These are phyloP conservation scores for Poecilia velifera DNA, from an alignment of 2,797 vertebrate species.

Conservation along the genomic window DNA sequence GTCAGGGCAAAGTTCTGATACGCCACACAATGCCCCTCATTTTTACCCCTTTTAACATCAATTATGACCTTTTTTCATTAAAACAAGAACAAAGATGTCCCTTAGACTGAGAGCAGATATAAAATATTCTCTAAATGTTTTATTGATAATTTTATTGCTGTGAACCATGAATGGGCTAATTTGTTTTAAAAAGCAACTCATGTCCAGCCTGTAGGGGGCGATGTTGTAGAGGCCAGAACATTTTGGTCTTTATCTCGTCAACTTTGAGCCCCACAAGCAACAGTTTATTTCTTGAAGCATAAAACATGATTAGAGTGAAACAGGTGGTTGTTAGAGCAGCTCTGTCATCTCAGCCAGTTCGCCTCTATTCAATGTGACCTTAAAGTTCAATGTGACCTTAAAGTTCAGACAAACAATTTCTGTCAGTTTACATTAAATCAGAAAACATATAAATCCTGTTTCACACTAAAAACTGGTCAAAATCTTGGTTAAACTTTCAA, in stretches of 20 bases:
- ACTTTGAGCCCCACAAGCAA: background rate
- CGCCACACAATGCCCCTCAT: conserved; percentile 27
- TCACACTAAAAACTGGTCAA: too few relatives aligned
- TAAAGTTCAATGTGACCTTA: too few relatives aligned
- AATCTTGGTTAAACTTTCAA: too few relatives aligned
- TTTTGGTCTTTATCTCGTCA: background rate
- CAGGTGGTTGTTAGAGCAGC: background rate
- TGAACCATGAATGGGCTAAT: background rate
- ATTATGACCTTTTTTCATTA: background rate
- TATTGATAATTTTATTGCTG: background rate
- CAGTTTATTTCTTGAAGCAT: background rate
- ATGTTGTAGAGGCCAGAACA: background rate
- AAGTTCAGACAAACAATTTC: too few relatives aligned
- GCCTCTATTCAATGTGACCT: too few relatives aligned
- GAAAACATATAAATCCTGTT: too few relatives aligned
- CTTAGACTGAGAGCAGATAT: background rate
- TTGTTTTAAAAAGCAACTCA: background rate
- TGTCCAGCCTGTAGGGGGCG: background rate
- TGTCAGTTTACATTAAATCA: too few relatives aligned
- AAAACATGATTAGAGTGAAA: background rate
- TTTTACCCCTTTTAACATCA: conserved; percentile 8
- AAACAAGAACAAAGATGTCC: background rate
- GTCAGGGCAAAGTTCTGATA: conserved; percentile 13
- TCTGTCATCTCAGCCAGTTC: too few relatives aligned
- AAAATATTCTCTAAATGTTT: background rate